A percentile compares a stretch with the other conserved stretches of the same genome.
Conservation (phyloP, 2,888 invertebrate species). For the Campoplex capitator region DNA sequence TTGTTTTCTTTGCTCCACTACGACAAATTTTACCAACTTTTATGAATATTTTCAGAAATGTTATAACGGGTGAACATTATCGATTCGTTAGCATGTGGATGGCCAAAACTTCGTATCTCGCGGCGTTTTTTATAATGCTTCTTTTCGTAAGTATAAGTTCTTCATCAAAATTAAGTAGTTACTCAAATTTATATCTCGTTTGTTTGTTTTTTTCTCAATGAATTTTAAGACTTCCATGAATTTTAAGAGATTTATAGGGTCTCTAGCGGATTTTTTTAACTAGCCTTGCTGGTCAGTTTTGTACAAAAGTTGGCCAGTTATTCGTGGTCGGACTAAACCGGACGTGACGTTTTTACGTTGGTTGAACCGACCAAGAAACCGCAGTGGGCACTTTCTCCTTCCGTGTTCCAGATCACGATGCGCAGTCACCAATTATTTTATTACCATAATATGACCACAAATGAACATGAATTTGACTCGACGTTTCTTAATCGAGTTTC, state of each 20-base stretch:
- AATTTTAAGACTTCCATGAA: too few relatives aligned
- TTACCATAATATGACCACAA: too few relatives aligned
- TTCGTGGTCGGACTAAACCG: too few relatives aligned
- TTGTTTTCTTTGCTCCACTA: neutral
- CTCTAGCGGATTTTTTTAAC: too few relatives aligned
- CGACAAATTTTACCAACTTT: neutral
- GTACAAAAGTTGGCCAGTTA: too few relatives aligned
- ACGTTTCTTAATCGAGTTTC: neutral
- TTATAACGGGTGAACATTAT: slow-evolving; percentile 99
- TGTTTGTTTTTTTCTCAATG: neutral
- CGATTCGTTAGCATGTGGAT: slow-evolving; percentile 99
- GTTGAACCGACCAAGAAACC: too few relatives aligned
- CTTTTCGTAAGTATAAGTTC: slow-evolving; percentile 94
- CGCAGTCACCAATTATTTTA: too few relatives aligned
- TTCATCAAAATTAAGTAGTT: neutral
- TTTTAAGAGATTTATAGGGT: too few relatives aligned
- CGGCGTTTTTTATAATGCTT: slow-evolving; percentile 98
- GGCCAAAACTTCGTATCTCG: slow-evolving; percentile 96
- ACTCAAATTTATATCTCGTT: neutral
- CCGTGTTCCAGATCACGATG: too few relatives aligned
- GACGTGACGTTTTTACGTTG: too few relatives aligned
- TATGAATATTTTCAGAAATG: slow-evolving; percentile 89
- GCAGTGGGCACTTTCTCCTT: too few relatives aligned
- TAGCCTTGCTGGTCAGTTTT: too few relatives aligned
- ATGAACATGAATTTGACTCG: neutral